phyloP scores from a whole-genome alignment of 2,888 invertebrate species.

The Sarcophaga subvicina region DNA sequence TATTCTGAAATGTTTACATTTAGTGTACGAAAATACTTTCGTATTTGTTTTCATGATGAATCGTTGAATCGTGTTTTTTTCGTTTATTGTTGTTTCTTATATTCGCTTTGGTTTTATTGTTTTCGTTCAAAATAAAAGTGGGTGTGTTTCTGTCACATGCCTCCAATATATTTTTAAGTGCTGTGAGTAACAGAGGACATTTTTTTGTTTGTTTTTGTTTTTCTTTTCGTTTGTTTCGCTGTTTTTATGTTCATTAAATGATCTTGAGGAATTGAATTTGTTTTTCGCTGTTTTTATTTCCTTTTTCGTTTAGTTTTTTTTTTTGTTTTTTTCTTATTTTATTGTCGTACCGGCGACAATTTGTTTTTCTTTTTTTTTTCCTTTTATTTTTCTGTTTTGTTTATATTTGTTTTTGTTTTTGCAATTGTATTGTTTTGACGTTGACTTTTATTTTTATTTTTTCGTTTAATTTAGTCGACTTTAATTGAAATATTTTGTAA shows the following conservation, averaged over 20 bases:
- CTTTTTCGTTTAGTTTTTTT: background rate
- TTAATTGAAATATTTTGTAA: constrained; percentile 69
- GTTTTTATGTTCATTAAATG: constrained; percentile 12
- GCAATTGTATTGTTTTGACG: constrained; percentile 54
- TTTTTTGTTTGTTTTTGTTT: constrained; percentile 3
- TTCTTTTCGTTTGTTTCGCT: background rate
- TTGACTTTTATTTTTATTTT: constrained; percentile 39
- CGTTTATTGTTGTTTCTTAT: constrained; percentile 24
- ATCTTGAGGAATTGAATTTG: constrained; percentile 17
- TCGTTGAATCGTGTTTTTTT: background rate
- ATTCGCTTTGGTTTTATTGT: background rate
- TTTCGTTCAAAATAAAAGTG: constrained; percentile 49
- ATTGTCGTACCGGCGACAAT: constrained; percentile 58
- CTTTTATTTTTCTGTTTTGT: constrained; percentile 16
- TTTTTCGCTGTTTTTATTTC: background rate
- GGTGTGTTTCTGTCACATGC: constrained; percentile 61
- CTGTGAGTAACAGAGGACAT: constrained; percentile 18
- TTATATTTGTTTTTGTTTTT: constrained; percentile 21
- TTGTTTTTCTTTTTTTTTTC: constrained; percentile 35
- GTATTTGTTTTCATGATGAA: background rate
- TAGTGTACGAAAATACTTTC: background rate
- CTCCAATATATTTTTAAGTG: constrained; percentile 16
- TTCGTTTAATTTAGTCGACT: constrained; percentile 57
- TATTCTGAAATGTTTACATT: background rate
- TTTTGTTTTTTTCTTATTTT: constrained; percentile 18